A percentile compares a stretch with the other conserved stretches of the same genome.
phyloP scores from a whole-genome alignment of 2,888 invertebrate species.

The Timandra comae region DNA sequence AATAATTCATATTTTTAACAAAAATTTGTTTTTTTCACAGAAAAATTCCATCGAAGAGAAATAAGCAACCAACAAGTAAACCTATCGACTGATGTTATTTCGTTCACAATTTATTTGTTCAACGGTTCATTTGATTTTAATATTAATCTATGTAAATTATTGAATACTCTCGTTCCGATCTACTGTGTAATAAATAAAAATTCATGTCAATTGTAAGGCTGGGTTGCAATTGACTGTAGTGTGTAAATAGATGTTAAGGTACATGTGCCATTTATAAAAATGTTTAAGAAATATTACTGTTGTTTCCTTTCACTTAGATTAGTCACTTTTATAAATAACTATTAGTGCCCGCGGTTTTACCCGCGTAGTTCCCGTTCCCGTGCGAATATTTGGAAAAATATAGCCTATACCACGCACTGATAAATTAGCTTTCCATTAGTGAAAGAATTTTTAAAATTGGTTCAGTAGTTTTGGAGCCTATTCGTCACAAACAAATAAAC shows the following conservation, averaged over 20 bases:
- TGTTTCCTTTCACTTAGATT: constrained; percentile 9
- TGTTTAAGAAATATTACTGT: constrained; percentile 13
- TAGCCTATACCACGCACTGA: too few species aligned
- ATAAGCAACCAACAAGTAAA: constrained; percentile 30
- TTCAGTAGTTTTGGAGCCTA: too few species aligned
- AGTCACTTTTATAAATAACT: not conserved
- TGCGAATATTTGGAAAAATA: too few species aligned
- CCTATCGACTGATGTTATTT: constrained; percentile 50
- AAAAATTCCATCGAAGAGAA: constrained; percentile 51
- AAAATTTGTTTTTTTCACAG: constrained; percentile 38
- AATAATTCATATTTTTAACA: too few species aligned
- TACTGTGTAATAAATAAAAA: constrained; percentile 24
- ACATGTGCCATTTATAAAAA: constrained; percentile 48
- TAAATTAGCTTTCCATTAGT: too few species aligned
- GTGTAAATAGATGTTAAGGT: constrained; percentile 49
- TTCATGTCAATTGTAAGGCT: constrained; percentile 69
- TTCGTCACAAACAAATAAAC: too few species aligned
- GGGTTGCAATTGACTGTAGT: constrained; percentile 63
- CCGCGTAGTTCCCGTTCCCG: too few species aligned
- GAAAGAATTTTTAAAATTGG: too few species aligned
- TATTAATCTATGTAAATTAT: constrained; percentile 28
- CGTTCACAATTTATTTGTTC: constrained; percentile 20
- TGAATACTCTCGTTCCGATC: constrained; percentile 42
- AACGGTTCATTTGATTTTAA: constrained; percentile 20
- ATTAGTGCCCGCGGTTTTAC: too few species aligned